Evolutionary conservation across 2,888 invertebrate genomes (phyloP).

Genomic region (Cephus spinipes): DNA sequence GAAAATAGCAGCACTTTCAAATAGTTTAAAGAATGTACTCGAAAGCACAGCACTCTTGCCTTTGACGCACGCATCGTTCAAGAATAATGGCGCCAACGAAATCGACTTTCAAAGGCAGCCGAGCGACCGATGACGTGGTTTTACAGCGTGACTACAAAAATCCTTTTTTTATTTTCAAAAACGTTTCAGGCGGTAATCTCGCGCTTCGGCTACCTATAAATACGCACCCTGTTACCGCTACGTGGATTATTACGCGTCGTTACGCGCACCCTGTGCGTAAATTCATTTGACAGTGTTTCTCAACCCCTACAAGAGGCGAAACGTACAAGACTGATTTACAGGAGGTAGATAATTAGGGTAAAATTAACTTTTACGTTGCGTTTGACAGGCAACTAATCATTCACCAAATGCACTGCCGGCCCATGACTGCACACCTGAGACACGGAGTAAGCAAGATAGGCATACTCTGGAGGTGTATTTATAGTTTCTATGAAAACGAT

Average conservation of each 20-base stretch:
- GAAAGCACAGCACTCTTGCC: background rate
- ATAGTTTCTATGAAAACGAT: background rate
- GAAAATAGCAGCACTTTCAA: background rate
- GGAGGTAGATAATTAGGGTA: background rate
- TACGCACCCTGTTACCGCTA: background rate
- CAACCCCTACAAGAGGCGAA: background rate
- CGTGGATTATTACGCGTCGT: conserved; percentile 17
- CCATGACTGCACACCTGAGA: background rate
- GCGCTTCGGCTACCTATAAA: conserved; percentile 7
- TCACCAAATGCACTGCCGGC: background rate
- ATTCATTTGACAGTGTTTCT: conserved; percentile 5
- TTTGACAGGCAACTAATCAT: too few relatives aligned
- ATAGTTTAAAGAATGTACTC: background rate
- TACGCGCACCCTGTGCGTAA: conserved; percentile 20
- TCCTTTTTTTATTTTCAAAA: background rate
- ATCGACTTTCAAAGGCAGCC: background rate
- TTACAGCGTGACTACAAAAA: background rate
- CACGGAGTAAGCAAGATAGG: background rate
- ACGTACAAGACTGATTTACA: background rate
- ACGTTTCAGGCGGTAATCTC: background rate
- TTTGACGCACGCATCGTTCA: background rate
- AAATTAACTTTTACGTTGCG: background rate
- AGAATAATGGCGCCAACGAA: background rate
- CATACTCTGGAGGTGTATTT: background rate
- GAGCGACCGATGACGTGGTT: background rate